Conservation (phyloP, 1,140 invertebrate genomes). For the Paracyclopina nana region DNA sequence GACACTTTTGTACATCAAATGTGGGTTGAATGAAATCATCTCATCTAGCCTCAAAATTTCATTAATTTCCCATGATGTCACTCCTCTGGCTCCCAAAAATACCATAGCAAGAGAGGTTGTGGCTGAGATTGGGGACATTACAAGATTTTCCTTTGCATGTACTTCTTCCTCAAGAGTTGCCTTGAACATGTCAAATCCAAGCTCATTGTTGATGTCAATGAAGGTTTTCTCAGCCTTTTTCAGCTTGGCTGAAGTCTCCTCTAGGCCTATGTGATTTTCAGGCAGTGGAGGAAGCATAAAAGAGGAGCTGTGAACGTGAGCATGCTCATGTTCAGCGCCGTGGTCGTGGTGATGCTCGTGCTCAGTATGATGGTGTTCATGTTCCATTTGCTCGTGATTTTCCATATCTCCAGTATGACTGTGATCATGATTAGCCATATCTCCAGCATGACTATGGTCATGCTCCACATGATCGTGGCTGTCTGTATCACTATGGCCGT, state of each 20-base stretch:
- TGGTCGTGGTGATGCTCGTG: neutral
- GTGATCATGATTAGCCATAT: constrained; percentile 8
- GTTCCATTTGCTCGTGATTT: constrained; percentile 1
- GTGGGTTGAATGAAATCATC: constrained; percentile 66
- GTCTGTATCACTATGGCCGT: neutral
- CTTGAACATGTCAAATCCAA: constrained; percentile 45
- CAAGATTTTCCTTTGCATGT: constrained; percentile 43
- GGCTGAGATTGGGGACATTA: constrained; percentile 62
- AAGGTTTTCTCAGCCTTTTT: constrained; percentile 45
- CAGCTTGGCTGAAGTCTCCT: constrained; percentile 45
- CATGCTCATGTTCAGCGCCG: neutral
- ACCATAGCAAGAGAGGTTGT: constrained; percentile 66
- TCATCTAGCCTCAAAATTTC: constrained; percentile 61
- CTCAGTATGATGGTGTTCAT: constrained; percentile 4
- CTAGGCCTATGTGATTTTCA: constrained; percentile 28
- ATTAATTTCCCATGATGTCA: constrained; percentile 73
- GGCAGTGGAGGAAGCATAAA: neutral
- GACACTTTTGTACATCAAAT: constrained; percentile 58
- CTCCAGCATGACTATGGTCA: constrained; percentile 3
- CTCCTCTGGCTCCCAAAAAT: constrained; percentile 58
- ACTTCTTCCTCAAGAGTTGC: neutral
- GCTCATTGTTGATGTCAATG: constrained; percentile 53
- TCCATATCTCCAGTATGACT: neutral
- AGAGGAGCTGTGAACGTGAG: constrained; percentile 1
- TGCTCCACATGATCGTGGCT: constrained; percentile 6